Evolutionary conservation across 2,797 vertebrate species (phyloP), one percentile per base, ranked within the genome.

Genomic region (Microchirus variegatus): DNA sequence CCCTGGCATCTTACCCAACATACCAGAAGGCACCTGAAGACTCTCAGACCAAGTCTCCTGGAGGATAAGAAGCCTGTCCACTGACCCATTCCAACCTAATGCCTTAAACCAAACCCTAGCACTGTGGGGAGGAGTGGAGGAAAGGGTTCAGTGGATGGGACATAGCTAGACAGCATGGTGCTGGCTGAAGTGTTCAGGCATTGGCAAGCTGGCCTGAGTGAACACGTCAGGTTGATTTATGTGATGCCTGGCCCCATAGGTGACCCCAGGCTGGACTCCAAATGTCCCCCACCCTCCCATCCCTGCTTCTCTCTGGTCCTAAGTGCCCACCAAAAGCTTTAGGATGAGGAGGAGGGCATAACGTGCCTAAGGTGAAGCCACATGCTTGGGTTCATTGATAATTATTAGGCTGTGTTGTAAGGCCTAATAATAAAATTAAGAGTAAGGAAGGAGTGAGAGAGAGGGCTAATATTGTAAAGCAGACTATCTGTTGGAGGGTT

Each of bases 161-260:
- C 18, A 47, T 53, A 59, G 75, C 81, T 77, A 14, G 55, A 65
- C 71, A 80, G 70, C 65, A 72, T 78, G 67, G 77, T 53, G 10
- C 69, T 65, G 67, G 70, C 59, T 80, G n/a, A 7, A 77, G 64
- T 48, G 50, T 69, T 74, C 48, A 41, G 60, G 60, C 77, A 69
- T 53, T 59, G 59, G 63, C 81, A 74, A 53, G 59, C 87, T 90
- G 92, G 90, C 90, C 85, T 93, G 89, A 79, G 69, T 90, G 90
- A 88, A 91, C 91, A 89, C 56, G 91, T 93, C 91, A 89, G 78
- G 66, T 88, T 86, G 84, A 92, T 91, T 92, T 86, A 85, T 75
- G 80, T 89, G 84, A 92, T 26, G 81, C 61, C 63, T 87, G 87
- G 83, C 90, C 89, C 73, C 12, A 44, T 42, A 63, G 60, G 79